Percentiles rank a stretch among this genome's conserved stretches.
These are phyloP conservation scores for Ichneumon xanthorius DNA, from an alignment of 2,888 invertebrate species.

Conservation along the genomic window DNA sequence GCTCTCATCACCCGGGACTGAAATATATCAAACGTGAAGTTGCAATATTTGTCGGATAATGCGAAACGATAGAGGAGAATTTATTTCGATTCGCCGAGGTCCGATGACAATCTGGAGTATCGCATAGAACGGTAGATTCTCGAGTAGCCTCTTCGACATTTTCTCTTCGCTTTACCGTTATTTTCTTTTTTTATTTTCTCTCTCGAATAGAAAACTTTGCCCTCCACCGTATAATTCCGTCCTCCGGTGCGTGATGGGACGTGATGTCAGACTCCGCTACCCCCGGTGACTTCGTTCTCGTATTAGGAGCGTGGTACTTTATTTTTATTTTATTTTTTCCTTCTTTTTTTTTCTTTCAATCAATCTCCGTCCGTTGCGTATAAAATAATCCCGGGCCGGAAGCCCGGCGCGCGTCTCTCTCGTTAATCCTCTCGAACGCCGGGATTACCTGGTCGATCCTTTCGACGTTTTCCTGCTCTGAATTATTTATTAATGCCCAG, in stretches of 20 bases:
- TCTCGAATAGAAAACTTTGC: slow-evolving; percentile 13
- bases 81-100: neutral
- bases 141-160: slow-evolving; percentile 37
- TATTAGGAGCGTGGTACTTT: slow-evolving; percentile 20
- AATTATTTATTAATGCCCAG: slow-evolving; percentile 64
- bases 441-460: slow-evolving; percentile 68
- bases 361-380: slow-evolving; percentile 67
- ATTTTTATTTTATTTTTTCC: slow-evolving; percentile 26
- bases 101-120: slow-evolving; percentile 12
- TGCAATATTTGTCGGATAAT: slow-evolving; percentile 8
- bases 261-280: slow-evolving; percentile 51
- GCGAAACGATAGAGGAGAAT: neutral
- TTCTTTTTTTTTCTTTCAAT: slow-evolving; percentile 64
- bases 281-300: slow-evolving; percentile 33
- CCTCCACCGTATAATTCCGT: slow-evolving; percentile 34
- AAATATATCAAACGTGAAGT: neutral
- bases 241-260: slow-evolving; percentile 46
- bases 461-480: slow-evolving; percentile 53
- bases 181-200: neutral
- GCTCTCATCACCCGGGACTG: neutral
- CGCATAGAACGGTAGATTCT: neutral
- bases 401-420: slow-evolving; percentile 67
- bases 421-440: slow-evolving; percentile 69
- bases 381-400: slow-evolving; percentile 70
- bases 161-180: slow-evolving; percentile 36